phyloP scores from a whole-genome alignment of 2,113 vertebrate species.

The Trogon melanurus region DNA sequence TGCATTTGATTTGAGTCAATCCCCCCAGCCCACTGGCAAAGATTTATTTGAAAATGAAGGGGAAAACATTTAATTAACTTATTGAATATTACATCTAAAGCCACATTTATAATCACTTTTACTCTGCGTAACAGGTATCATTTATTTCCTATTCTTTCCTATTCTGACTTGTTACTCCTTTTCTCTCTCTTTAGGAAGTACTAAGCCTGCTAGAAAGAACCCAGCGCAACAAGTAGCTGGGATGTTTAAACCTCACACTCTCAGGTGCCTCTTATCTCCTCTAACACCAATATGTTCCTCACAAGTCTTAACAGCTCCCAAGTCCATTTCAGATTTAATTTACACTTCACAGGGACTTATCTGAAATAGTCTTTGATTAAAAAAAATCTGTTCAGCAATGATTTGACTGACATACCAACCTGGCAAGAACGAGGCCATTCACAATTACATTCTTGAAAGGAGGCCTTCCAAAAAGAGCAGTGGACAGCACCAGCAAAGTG shows the following conservation, averaged over 20 bases:
- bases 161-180: background rate
- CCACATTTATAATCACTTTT: background rate
- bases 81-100: background rate
- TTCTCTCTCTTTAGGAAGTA: background rate
- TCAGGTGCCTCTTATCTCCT: background rate
- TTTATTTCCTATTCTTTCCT: background rate
- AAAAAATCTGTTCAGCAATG: background rate
- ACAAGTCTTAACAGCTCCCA: background rate
- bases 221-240: background rate
- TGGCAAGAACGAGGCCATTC: slow-evolving; percentile 94
- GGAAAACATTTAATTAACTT: background rate
- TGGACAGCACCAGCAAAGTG: slow-evolving; percentile 92
- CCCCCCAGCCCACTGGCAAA: background rate
- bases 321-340: background rate
- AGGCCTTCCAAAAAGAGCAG: slow-evolving; percentile 93
- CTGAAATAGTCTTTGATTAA: background rate
- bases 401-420: slow-evolving; percentile 72
- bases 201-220: background rate
- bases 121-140: background rate
- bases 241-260: background rate
- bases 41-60: background rate
- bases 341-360: background rate
- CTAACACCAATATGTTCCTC: background rate
- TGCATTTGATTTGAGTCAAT: background rate
- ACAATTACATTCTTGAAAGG: slow-evolving; percentile 98